phyloP scores from a whole-genome alignment of 2,888 invertebrate species.

The Meteorus cinctellus region DNA sequence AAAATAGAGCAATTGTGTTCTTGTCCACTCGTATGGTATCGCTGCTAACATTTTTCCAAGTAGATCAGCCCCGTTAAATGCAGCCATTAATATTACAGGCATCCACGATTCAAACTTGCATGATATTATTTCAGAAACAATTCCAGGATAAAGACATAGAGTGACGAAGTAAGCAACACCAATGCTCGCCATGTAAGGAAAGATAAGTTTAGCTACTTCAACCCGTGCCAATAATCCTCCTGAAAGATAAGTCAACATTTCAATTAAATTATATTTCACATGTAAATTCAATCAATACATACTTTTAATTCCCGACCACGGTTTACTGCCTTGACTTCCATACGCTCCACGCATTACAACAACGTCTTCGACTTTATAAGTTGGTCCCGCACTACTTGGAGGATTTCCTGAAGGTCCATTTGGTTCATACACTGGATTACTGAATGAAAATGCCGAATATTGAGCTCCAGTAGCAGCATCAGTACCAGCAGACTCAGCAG shows the following conservation, averaged over 20 bases:
- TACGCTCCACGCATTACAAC: conserved; percentile 78
- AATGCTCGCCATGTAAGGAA: conserved; percentile 93
- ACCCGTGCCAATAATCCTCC: conserved; percentile 83
- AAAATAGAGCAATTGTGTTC: conserved; percentile 84
- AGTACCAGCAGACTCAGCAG: conserved; percentile 61
- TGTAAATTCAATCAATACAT: conserved; percentile 48
- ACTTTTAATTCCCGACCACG: conserved; percentile 76
- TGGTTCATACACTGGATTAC: conserved; percentile 90
- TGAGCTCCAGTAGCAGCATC: conserved; percentile 64
- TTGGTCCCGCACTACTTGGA: conserved; percentile 75
- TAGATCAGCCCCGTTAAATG: conserved; percentile 90
- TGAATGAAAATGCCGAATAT: conserved; percentile 82
- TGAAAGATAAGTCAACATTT: conserved; percentile 67
- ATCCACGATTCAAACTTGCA: conserved; percentile 91
- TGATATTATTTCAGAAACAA: conserved; percentile 90
- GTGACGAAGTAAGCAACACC: conserved; percentile 92
- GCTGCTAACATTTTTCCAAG: conserved; percentile 89
- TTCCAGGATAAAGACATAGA: conserved; percentile 91
- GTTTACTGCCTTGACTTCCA: conserved; percentile 71
- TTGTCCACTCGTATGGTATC: conserved; percentile 88
- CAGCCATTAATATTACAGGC: conserved; percentile 92
- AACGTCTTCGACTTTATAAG: conserved; percentile 85
- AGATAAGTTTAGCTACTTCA: conserved; percentile 88
- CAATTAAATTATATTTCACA: conserved; percentile 13
- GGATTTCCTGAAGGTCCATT: conserved; percentile 76